A percentile compares a stretch with the other conserved stretches of the same genome.
phyloP scores from a whole-genome alignment of 2,797 vertebrate genomes.

The Malacoraja senta region DNA sequence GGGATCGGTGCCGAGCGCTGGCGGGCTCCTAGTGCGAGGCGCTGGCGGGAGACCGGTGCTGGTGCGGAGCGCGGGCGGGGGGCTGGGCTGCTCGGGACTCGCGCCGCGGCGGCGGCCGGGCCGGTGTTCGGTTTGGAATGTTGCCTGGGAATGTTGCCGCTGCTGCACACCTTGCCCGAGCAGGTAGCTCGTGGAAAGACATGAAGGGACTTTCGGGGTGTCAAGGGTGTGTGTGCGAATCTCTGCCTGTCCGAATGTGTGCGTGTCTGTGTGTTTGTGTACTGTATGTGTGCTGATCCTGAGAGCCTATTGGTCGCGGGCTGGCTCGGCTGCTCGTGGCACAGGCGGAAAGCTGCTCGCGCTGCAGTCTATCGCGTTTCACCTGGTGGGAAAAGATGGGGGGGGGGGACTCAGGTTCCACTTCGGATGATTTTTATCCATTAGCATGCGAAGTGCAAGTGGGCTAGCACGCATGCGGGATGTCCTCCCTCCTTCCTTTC shows the following conservation, averaged over 20 bases:
- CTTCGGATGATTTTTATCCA: neutral
- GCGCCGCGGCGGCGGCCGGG: slow-evolving; percentile 42
- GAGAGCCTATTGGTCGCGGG: slow-evolving; percentile 15
- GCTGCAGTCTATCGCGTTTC: neutral
- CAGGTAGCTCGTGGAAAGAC: slow-evolving; percentile 43
- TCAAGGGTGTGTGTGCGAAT: neutral
- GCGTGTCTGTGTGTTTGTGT: neutral
- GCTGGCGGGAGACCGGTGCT: too few relatives aligned
- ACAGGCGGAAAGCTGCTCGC: neutral
- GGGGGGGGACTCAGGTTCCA: neutral
- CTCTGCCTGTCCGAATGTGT: too few relatives aligned
- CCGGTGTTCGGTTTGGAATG: slow-evolving; percentile 40
- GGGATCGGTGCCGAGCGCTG: too few relatives aligned
- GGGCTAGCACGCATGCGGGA: slow-evolving; percentile 7
- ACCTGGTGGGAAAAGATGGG: neutral
- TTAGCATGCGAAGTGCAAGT: neutral
- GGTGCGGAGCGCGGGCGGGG: too few relatives aligned
- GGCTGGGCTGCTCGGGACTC: slow-evolving; percentile 48
- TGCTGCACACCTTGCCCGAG: slow-evolving; percentile 46
- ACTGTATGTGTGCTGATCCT: slow-evolving; percentile 11
- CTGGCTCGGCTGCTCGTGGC: slow-evolving; percentile 9
- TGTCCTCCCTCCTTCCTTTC: slow-evolving; percentile 22
- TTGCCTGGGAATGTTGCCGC: neutral
- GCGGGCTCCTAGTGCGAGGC: too few relatives aligned
- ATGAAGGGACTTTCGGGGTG: slow-evolving; percentile 41